Base-by-base conservation (phyloP, 2,797 vertebrate species). In the Buphagus erythrorhynchus region DNA sequence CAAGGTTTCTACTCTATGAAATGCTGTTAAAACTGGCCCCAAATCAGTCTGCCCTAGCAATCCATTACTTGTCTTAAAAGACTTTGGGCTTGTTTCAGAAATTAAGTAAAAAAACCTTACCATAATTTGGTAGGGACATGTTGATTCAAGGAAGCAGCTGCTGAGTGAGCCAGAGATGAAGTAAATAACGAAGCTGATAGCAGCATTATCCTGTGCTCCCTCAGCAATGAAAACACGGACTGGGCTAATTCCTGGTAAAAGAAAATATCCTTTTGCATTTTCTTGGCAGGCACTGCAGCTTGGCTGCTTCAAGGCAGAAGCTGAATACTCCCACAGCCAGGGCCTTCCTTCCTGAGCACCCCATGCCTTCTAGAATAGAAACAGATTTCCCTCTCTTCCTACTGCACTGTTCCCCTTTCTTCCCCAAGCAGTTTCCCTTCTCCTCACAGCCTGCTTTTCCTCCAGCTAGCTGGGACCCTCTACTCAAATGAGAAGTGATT, bases 81-180 rank as follows among this genome's bases (percentile, higher is more conserved):
- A 40, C 8, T 91, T 89, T 25, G 48, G 11, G 9, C 21, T 92
- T 92, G 17, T 67, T 92, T 57, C n/a, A 69, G 65, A 89, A 91
- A 83, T 71, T 21, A 86, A 66, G 26, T 55, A 17, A 68, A 79
- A 91, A 69, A 33, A 2, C 8, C 52, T 28, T 46, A 49, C 58
- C 3, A 1, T 62, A 62, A 62, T 93, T 95, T 82, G 46, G 62
- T 84, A 73, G 74, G 48, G 51, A 84, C 36, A 29, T 57, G 46
- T 51, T 86, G 86, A 92, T 90, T 93, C 74, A 69, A 92, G 88
- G 67, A 95, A 95, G 46, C 88, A 78, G 80, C 80, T 89, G 80
- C 66, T 79, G 92, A 85, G 73, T 0, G 8, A 88, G 78, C 62
- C 80, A 69, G 28, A 78, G 63, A 88, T 55, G 59, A 92, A 94